Base-by-base conservation (phyloP, 2,888 invertebrate genomes). In the Sminthurides aquaticus region DNA sequence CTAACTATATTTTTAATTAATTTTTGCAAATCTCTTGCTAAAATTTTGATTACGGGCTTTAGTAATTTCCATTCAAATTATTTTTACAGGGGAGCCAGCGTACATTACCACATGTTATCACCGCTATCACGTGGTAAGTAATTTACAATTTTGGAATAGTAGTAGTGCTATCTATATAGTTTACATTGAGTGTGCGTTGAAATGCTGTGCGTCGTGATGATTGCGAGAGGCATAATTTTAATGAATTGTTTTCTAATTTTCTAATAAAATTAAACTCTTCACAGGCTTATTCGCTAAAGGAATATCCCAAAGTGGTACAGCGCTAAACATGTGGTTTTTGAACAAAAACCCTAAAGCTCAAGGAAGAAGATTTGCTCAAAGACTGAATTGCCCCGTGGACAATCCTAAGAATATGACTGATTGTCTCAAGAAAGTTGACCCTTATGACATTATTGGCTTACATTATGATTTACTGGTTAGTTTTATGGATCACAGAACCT, bases 31-130 rank as follows among this genome's bases (percentile, higher is more conserved):
- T n/a, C n/a, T n/a, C n/a, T n/a, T 43, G 8, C 43, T 18, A 43
- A 52, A 52, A 15, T 52, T 52, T 52, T 8, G 5, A 52, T 52
- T 52, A 20, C 52, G 20, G 15, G 54, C 20, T 54, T 18, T 22
- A 61, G n/a, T n/a, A n/a, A n/a, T n/a, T n/a, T n/a, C n/a, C n/a
- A n/a, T n/a, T n/a, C n/a, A n/a, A n/a, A n/a, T n/a, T n/a, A n/a
- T n/a, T 20, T 28, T 49, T 67, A 57, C 27, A 68, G 70, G 8
- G 70, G 65, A 2, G 68, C 69, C 8, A 54, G 60, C 24, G 65
- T 69, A 2, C 67, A 65, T 3, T 71, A 64, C 3, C 72, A 71
- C 22, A 58, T 70, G n/a, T 11, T 73, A 8, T 70, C 70, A 1
- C 65, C 60, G 22, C 34, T 63, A 49, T 69, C 71, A 0, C 63